Percentiles rank a stretch among this genome's conserved stretches.
These are phyloP conservation scores for Trichopoda pennipes DNA, from an alignment of 2,888 invertebrate genomes.

Conservation along the genomic window DNA sequence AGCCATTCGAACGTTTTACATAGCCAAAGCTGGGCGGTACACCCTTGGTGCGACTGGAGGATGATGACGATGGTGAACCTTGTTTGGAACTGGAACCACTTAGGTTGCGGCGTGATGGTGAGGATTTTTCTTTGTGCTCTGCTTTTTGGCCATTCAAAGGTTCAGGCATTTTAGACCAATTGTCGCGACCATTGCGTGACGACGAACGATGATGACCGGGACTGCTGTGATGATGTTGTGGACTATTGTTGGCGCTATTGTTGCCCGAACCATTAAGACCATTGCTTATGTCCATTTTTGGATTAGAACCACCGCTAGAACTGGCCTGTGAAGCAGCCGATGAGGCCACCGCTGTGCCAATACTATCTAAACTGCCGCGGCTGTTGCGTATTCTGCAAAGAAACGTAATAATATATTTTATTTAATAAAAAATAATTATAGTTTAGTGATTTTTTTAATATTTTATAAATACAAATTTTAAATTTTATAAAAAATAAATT, in stretches of 20 bases:
- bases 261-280: constrained; percentile 59
- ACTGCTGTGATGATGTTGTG: constrained; percentile 70
- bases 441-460: no score
- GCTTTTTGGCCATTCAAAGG: constrained; percentile 78
- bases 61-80: constrained; percentile 75
- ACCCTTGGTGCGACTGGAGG: constrained; percentile 84
- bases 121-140: constrained; percentile 80
- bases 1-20: constrained; percentile 88
- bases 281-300: constrained; percentile 74
- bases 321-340: constrained; percentile 78
- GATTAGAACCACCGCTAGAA: constrained; percentile 73
- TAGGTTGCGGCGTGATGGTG: constrained; percentile 78
- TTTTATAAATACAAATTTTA: no score
- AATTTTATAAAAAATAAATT: no score
- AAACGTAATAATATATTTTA: not conserved
- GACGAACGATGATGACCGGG: constrained; percentile 70
- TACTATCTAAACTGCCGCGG: constrained; percentile 80
- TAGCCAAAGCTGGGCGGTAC: constrained; percentile 93
- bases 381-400: constrained; percentile 79
- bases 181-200: constrained; percentile 78
- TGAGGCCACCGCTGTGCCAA: constrained; percentile 79
- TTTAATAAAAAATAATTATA: not conserved
- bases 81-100: constrained; percentile 75
- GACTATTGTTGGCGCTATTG: constrained; percentile 67
- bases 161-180: constrained; percentile 81